phyloP scores from a whole-genome alignment of 2,113 vertebrate genomes.

The Pterocles gutturalis region DNA sequence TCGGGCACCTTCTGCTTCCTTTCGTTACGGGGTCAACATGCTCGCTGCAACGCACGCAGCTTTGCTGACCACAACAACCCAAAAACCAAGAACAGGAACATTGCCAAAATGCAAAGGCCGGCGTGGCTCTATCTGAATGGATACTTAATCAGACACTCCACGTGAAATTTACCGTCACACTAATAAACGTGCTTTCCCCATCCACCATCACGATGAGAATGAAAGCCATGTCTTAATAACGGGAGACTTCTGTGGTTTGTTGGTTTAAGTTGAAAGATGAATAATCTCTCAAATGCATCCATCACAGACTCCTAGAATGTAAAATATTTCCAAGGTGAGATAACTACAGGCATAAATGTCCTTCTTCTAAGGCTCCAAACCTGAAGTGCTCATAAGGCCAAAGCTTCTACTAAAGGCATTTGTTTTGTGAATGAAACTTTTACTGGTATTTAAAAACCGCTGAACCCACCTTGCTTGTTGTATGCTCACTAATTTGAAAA shows the following conservation, averaged over 20 bases:
- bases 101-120: not conserved
- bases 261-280: not conserved
- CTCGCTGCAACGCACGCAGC: fast-evolving
- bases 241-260: not conserved
- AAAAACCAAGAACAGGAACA: not conserved
- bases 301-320: not conserved
- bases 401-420: not conserved
- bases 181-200: not conserved
- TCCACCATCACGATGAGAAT: not conserved
- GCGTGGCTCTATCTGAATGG: fast-evolving
- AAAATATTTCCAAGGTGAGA: not conserved
- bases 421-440: not conserved
- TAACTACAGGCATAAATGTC: not conserved
- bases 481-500: not conserved
- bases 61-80: not conserved
- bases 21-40: not conserved
- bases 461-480: not conserved
- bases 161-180: not conserved
- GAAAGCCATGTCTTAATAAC: not conserved
- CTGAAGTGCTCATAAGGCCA: not conserved
- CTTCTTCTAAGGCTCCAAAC: not conserved
- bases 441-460: not conserved
- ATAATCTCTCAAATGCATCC: not conserved
- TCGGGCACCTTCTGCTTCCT: not conserved
- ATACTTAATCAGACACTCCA: not conserved